phyloP scores from a whole-genome alignment of 2,113 vertebrate species.

The Prunella himalayana region DNA sequence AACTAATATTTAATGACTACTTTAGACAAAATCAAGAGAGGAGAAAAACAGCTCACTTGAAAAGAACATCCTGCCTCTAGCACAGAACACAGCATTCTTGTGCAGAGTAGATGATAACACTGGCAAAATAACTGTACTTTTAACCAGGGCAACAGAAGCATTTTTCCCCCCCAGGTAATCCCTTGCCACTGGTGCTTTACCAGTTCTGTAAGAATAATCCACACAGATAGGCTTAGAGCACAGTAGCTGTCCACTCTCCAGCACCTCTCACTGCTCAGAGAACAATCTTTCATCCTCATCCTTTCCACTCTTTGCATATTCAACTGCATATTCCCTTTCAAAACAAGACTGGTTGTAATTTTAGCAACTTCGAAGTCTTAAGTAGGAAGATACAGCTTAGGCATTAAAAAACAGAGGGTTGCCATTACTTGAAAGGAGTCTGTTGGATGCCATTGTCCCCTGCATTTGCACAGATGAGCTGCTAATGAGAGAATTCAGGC shows the following conservation, averaged over 20 bases:
- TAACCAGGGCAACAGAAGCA: background rate
- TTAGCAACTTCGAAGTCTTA: background rate
- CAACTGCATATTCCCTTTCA: background rate
- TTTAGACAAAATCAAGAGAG: background rate
- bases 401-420: background rate
- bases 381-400: background rate
- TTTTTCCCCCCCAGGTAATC: background rate
- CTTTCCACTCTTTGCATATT: background rate
- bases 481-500: background rate
- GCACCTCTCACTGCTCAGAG: background rate
- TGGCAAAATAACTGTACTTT: background rate
- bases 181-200: background rate
- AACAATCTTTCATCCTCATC: background rate
- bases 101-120: background rate
- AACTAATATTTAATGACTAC: background rate
- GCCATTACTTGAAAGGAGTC: background rate
- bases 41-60: background rate
- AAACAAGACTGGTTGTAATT: background rate
- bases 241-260: background rate
- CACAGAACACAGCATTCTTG: background rate
- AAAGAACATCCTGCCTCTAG: background rate
- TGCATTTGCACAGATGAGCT: background rate
- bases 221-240: background rate
- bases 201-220: background rate
- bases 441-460: background rate